Evolutionary conservation across 2,888 invertebrate species (phyloP).

Genomic region (Scrobipalpa costella): DNA sequence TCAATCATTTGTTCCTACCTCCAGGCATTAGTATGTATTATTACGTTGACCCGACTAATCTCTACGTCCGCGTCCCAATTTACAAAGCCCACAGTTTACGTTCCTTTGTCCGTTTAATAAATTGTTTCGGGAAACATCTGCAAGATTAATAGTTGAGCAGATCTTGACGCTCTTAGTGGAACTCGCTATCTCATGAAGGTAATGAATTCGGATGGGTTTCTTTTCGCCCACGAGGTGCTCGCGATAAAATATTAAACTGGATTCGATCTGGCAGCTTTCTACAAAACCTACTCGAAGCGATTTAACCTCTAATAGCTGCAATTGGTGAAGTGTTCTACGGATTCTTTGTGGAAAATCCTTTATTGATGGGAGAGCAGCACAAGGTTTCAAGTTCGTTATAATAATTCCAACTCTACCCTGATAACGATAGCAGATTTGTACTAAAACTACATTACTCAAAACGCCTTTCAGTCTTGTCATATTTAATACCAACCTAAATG

Average conservation of each 20-base stretch:
- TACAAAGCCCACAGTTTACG: constrained; percentile 54
- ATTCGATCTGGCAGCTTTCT: constrained; percentile 6
- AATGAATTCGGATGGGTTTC: constrained; percentile 42
- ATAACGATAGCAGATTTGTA: too few species aligned
- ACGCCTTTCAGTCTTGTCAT: not conserved
- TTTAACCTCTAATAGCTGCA: not conserved
- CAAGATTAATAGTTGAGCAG: constrained; percentile 71
- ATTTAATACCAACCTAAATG: not conserved
- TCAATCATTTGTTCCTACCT: constrained; percentile 58
- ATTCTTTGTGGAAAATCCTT: constrained; percentile 7
- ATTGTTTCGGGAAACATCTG: constrained; percentile 71
- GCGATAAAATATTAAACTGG: constrained; percentile 19
- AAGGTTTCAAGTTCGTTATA: not conserved
- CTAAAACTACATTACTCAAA: not conserved
- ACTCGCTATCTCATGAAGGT: constrained; percentile 56
- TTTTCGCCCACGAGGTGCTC: constrained; percentile 24
- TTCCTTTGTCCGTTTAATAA: constrained; percentile 61
- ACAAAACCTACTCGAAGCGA: not conserved
- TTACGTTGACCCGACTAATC: constrained; percentile 60
- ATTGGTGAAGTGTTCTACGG: not conserved
- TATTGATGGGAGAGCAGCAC: not conserved
- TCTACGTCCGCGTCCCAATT: constrained; percentile 61
- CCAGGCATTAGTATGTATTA: constrained; percentile 49
- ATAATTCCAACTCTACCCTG: too few species aligned
- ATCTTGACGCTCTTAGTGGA: constrained; percentile 66